Percentiles rank a stretch among this genome's conserved stretches.
phyloP scores from a whole-genome alignment of 2,113 vertebrate species.

The Pimephales promelas region DNA sequence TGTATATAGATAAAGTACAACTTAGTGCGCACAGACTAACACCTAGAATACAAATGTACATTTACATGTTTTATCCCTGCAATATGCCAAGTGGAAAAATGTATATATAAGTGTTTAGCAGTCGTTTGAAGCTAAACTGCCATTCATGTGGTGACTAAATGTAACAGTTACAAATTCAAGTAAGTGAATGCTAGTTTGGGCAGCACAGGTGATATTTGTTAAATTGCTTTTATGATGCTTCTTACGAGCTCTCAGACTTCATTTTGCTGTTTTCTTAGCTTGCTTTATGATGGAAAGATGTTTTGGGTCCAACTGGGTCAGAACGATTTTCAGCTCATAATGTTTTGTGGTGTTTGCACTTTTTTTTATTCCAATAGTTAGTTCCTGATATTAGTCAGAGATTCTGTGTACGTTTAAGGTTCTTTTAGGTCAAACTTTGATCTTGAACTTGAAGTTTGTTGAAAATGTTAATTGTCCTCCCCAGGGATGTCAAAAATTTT shows the following conservation, averaged over 20 bases:
- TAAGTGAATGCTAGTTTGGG: background rate
- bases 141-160: too few species aligned
- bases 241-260: background rate
- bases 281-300: conserved; percentile 6
- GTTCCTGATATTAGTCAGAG: background rate
- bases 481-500: background rate
- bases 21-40: background rate
- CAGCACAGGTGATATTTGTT: background rate
- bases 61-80: too few species aligned
- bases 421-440: background rate
- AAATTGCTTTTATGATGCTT: conserved; percentile 1
- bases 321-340: conserved; percentile 7
- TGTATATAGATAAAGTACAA: background rate
- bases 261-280: background rate
- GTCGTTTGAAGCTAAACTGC: background rate
- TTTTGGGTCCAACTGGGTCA: background rate
- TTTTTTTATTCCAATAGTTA: conserved; percentile 1
- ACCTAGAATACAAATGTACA: too few species aligned
- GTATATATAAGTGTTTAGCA: background rate
- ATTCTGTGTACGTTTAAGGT: background rate
- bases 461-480: background rate
- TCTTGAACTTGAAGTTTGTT: background rate
- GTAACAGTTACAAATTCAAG: too few species aligned
- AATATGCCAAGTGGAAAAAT: too few species aligned
- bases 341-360: conserved; percentile 3